Conservation (phyloP, 2,113 vertebrate species). For the Varanus salvator region DNA sequence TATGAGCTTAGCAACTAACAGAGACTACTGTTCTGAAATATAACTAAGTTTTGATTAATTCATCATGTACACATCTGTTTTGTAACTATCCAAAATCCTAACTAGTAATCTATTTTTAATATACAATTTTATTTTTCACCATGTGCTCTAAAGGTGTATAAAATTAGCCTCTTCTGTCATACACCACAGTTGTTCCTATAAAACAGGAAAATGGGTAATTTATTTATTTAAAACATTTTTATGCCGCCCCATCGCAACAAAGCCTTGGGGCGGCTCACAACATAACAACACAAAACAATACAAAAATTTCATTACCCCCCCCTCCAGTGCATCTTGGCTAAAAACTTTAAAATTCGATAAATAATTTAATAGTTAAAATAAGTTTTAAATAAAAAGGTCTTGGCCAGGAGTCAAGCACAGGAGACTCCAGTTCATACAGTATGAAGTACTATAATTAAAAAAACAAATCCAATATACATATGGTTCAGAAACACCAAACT, state of each 20-base stretch:
- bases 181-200: constrained; percentile 21
- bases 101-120: constrained; percentile 44
- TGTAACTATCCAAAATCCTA: constrained; percentile 47
- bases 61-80: constrained; percentile 51
- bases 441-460: background rate
- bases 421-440: background rate
- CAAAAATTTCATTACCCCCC: too few species aligned
- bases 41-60: constrained; percentile 57
- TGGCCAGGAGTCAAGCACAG: too few species aligned
- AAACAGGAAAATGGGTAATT: constrained; percentile 9
- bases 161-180: constrained; percentile 34
- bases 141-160: constrained; percentile 32
- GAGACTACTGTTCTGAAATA: constrained; percentile 23
- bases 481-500: background rate
- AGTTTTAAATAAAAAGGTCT: too few species aligned
- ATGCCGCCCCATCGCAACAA: too few species aligned
- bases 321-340: too few species aligned
- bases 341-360: too few species aligned
- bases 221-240: too few species aligned
- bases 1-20: constrained; percentile 31
- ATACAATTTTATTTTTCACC: constrained; percentile 5
- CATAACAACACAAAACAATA: too few species aligned
- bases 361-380: too few species aligned
- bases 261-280: too few species aligned
- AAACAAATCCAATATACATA: too few species aligned